Conservation (phyloP, 1,140 invertebrate species). For the Drosophila mojavensis region DNA sequence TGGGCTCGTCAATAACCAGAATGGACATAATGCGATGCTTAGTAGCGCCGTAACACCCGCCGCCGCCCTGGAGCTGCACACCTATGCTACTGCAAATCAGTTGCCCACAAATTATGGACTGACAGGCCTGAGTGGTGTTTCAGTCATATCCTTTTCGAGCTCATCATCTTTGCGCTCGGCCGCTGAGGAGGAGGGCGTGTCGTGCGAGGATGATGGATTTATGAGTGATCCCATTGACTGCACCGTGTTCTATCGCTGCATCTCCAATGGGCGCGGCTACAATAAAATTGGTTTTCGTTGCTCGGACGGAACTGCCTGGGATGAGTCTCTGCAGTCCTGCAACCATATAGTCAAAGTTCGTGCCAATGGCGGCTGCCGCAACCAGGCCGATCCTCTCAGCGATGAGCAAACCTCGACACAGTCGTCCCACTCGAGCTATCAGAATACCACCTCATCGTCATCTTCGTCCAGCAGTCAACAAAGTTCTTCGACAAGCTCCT, state of each 20-base stretch:
- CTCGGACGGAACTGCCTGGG: constrained; percentile 89
- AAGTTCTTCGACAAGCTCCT: constrained; percentile 62
- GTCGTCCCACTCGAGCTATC: constrained; percentile 67
- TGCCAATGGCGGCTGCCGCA: constrained; percentile 81
- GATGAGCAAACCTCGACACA: constrained; percentile 71
- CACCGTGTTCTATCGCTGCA: constrained; percentile 91
- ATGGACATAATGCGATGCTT: constrained; percentile 60
- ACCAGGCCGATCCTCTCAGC: constrained; percentile 76
- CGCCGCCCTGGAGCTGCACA: constrained; percentile 60
- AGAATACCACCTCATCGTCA: constrained; percentile 84
- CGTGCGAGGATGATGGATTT: constrained; percentile 87
- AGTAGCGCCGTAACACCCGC: constrained; percentile 62
- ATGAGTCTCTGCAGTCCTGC: constrained; percentile 87
- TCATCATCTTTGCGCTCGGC: constrained; percentile 66
- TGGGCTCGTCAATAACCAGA: constrained; percentile 66
- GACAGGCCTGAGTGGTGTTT: constrained; percentile 78
- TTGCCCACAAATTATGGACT: constrained; percentile 78
- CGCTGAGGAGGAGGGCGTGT: constrained; percentile 37
- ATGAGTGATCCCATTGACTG: constrained; percentile 89
- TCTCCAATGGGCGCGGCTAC: constrained; percentile 86
- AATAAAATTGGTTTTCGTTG: constrained; percentile 89
- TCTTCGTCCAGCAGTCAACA: constrained; percentile 61
- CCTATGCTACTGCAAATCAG: constrained; percentile 65
- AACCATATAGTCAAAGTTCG: constrained; percentile 88
- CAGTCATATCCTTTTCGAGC: constrained; percentile 80